Evolutionary conservation across 35 echinoderm and acorn worm species (phyloP).

Genomic region (Lytechinus variegatus): DNA sequence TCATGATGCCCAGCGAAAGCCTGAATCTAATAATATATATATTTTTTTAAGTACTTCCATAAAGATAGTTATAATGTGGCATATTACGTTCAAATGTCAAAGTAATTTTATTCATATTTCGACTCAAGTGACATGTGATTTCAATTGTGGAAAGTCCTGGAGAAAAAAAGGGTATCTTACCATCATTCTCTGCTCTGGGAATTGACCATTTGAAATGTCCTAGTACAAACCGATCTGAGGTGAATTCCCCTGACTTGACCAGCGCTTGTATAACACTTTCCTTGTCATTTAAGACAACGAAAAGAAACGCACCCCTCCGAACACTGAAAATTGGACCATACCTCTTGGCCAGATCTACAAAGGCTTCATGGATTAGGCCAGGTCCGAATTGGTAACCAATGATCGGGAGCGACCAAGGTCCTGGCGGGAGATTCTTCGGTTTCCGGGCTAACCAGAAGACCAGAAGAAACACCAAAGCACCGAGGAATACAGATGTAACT

Average conservation of each 20-base stretch:
- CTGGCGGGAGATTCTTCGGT: neutral
- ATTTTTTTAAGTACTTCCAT: no score
- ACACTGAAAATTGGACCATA: constrained; percentile 41
- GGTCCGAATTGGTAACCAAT: neutral
- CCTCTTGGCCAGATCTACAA: neutral
- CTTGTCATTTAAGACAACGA: constrained; percentile 16
- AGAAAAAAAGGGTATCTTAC: neutral
- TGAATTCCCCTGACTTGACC: neutral
- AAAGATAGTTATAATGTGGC: no score
- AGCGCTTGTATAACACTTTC: neutral
- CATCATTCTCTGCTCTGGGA: neutral
- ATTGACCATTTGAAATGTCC: neutral
- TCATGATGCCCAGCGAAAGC: no score
- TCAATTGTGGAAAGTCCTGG: no score
- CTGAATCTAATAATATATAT: no score
- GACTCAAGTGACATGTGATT: no score
- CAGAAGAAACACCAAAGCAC: neutral
- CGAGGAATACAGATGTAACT: neutral
- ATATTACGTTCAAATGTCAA: no score
- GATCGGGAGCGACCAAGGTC: constrained; percentile 35
- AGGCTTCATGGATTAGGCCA: constrained; percentile 13
- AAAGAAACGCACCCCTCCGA: constrained; percentile 7
- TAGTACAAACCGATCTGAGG: constrained; percentile 37
- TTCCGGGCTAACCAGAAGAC: neutral
- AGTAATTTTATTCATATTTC: no score